Conservation (phyloP, 2,113 vertebrate species). For the Alouatta palliata region DNA sequence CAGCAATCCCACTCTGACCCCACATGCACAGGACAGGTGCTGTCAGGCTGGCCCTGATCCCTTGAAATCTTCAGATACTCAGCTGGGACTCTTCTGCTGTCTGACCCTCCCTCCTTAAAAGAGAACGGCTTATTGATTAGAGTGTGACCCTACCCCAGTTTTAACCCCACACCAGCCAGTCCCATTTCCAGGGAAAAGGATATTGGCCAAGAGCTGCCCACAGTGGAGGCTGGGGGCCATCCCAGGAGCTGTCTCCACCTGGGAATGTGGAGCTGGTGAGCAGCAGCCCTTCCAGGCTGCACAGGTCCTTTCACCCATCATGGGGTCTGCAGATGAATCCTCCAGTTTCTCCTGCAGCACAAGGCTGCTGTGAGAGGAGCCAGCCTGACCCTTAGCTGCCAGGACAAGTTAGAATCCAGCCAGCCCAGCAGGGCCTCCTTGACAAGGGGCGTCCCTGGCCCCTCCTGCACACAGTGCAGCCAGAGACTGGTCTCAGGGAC, state of each 20-base stretch:
- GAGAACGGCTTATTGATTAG: not conserved
- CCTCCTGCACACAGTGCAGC: not conserved
- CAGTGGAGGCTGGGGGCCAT: not conserved
- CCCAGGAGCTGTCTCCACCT: not conserved
- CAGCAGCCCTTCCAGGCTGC: not conserved
- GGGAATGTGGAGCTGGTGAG: not conserved
- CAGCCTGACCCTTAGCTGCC: not conserved
- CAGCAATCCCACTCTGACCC: not conserved
- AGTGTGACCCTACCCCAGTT: not conserved
- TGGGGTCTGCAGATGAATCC: not conserved
- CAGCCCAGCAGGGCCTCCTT: not conserved
- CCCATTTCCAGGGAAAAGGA: not conserved
- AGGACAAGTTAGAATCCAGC: not conserved
- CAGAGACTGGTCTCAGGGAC: not conserved
- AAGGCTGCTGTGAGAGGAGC: not conserved
- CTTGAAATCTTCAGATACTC: not conserved
- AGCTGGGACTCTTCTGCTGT: not conserved
- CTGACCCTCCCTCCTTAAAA: not conserved
- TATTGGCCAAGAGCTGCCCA: not conserved
- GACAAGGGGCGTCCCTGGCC: rapidly evolving
- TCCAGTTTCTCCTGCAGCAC: not conserved
- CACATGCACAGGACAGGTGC: not conserved
- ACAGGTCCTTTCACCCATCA: not conserved
- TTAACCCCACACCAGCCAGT: not conserved
- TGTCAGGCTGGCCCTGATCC: not conserved